Conservation (phyloP, 2,888 invertebrate species). For the Epiperipatus broadwayi region DNA sequence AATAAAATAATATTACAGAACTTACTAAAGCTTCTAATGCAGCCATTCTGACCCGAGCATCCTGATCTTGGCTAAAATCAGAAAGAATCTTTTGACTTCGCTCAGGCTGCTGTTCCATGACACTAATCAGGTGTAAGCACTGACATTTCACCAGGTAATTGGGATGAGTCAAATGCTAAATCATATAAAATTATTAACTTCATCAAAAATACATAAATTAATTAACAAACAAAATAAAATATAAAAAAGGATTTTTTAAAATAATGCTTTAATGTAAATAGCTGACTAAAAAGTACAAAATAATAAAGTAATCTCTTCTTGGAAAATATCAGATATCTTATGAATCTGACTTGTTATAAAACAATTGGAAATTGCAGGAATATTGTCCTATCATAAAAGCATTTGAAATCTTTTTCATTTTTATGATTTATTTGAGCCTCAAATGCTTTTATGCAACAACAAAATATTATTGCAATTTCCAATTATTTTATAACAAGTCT, state of each 20-base stretch:
- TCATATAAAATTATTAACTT: not conserved
- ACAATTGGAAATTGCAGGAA: no score
- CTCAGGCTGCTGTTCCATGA: conserved; percentile 33
- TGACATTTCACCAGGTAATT: conserved; percentile 56
- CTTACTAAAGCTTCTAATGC: conserved; percentile 65
- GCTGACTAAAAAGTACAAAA: not conserved
- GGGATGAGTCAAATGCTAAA: conserved; percentile 21
- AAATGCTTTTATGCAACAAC: no score
- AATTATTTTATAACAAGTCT: no score
- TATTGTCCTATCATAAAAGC: no score
- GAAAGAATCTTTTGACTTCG: conserved; percentile 50
- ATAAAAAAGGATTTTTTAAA: conserved; percentile 12
- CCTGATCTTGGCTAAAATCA: conserved; percentile 62
- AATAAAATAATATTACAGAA: conserved; percentile 13
- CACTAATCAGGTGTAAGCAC: conserved; percentile 56
- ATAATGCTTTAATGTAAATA: not conserved
- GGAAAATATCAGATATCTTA: no score
- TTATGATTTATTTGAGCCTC: no score
- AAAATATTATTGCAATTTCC: no score
- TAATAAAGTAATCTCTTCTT: not conserved
- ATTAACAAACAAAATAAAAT: conserved; percentile 43
- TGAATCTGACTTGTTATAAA: no score
- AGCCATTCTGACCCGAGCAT: conserved; percentile 71
- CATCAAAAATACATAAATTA: no score
- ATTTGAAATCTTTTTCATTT: no score